These are phyloP conservation scores for Rhabdomys pumilio DNA, from an alignment of 2,797 vertebrate genomes.

Conservation along the genomic window DNA sequence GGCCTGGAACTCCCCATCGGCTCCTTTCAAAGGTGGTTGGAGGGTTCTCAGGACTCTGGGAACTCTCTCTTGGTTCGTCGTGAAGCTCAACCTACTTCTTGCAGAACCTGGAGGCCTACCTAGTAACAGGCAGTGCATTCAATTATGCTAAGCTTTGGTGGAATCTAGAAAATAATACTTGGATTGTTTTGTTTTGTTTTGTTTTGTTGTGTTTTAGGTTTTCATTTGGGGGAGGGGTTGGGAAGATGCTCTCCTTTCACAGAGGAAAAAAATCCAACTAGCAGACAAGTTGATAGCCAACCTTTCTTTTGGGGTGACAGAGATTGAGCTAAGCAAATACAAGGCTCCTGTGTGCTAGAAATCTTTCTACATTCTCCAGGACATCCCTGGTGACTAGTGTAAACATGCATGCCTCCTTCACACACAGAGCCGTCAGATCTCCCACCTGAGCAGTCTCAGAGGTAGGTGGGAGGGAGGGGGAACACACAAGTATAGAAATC, in stretches of 20 bases:
- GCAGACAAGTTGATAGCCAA: background rate
- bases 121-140: background rate
- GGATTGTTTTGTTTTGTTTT: background rate
- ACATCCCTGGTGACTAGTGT: background rate
- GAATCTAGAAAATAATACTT: background rate
- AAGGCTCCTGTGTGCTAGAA: constrained; percentile 7
- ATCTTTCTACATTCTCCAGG: background rate
- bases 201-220: background rate
- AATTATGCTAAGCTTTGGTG: background rate
- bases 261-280: background rate
- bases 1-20: fast-evolving
- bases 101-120: background rate
- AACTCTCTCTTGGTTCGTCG: background rate
- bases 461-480: background rate
- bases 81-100: background rate
- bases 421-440: background rate
- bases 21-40: background rate
- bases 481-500: background rate
- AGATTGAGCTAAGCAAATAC: background rate
- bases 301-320: background rate
- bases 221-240: background rate
- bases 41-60: background rate
- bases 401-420: background rate
- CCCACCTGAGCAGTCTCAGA: background rate
- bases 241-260: background rate